phyloP scores from a whole-genome alignment of 2,113 vertebrate genomes.

The Amblyornis subalaris region DNA sequence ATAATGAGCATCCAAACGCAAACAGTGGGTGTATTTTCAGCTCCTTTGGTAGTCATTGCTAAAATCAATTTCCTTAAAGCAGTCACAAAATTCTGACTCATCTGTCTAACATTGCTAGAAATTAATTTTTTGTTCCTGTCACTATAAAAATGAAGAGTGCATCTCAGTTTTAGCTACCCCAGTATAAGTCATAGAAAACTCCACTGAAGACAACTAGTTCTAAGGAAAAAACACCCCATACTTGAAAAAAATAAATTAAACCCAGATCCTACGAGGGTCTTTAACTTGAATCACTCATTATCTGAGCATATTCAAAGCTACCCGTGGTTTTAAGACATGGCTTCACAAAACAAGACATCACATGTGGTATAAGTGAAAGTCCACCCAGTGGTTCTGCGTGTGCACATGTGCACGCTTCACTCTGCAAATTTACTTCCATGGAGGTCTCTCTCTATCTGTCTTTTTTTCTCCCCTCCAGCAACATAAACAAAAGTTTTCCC shows the following conservation, averaged over 20 bases:
- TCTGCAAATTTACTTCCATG: not conserved
- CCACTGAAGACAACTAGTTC: not conserved
- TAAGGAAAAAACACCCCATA: not conserved
- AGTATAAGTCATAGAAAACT: not conserved
- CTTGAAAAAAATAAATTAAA: not conserved
- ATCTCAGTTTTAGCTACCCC: not conserved
- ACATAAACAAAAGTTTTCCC: slow-evolving; percentile 61
- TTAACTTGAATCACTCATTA: not conserved
- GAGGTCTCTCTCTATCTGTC: slow-evolving; percentile 25
- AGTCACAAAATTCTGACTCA: not conserved
- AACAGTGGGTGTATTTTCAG: not conserved
- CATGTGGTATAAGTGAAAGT: not conserved
- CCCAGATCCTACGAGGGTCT: not conserved
- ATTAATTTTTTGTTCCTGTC: not conserved
- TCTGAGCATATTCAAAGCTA: not conserved
- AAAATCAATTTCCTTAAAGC: not conserved
- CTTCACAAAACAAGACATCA: not conserved
- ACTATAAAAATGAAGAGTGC: not conserved
- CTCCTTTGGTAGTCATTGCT: not conserved
- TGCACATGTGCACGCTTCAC: not conserved
- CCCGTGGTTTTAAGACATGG: not conserved
- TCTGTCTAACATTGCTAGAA: not conserved
- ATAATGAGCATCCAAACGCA: not conserved
- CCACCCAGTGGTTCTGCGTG: not conserved
- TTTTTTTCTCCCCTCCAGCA: slow-evolving; percentile 1